Conservation (phyloP, 2,888 invertebrate species). For the Drosophila lacicola region DNA sequence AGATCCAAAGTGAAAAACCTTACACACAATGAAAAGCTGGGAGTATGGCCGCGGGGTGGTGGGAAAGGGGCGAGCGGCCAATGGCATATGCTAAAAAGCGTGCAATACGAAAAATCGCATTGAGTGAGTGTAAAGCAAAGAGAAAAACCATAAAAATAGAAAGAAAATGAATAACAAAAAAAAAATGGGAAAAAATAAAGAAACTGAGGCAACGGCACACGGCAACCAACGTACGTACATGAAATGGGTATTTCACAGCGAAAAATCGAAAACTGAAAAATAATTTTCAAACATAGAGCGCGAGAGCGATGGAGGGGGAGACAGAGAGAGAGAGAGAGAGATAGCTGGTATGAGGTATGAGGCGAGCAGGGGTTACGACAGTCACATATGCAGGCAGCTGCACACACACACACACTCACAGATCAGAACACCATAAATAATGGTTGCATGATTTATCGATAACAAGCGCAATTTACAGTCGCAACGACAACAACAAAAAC, state of each 20-base stretch:
- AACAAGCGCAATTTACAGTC: conserved; percentile 84
- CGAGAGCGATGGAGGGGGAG: background rate
- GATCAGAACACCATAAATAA: conserved; percentile 82
- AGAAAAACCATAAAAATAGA: conserved; percentile 43
- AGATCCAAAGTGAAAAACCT: conserved; percentile 79
- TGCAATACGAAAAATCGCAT: conserved; percentile 78
- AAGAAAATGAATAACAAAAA: conserved; percentile 17
- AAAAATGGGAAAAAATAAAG: conserved; percentile 27
- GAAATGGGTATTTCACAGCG: conserved; percentile 80
- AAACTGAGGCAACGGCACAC: conserved; percentile 55
- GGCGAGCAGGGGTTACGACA: conserved; percentile 35
- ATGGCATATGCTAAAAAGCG: conserved; percentile 82
- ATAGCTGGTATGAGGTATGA: background rate
- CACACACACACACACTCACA: conserved; percentile 43
- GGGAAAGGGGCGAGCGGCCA: conserved; percentile 54
- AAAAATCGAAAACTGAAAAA: conserved; percentile 81
- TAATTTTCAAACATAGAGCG: conserved; percentile 70
- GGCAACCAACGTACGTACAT: conserved; percentile 55
- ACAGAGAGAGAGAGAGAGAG: background rate
- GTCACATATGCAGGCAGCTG: conserved; percentile 76
- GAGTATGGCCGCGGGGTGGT: conserved; percentile 27
- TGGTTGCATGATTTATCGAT: conserved; percentile 84
- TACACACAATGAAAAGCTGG: conserved; percentile 81
- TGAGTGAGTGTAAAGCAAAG: conserved; percentile 55
- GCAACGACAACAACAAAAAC: conserved; percentile 68